A percentile compares a stretch with the other conserved stretches of the same genome.
phyloP scores from a whole-genome alignment of 2,797 vertebrate species.

The Eutrigla gurnardus region DNA sequence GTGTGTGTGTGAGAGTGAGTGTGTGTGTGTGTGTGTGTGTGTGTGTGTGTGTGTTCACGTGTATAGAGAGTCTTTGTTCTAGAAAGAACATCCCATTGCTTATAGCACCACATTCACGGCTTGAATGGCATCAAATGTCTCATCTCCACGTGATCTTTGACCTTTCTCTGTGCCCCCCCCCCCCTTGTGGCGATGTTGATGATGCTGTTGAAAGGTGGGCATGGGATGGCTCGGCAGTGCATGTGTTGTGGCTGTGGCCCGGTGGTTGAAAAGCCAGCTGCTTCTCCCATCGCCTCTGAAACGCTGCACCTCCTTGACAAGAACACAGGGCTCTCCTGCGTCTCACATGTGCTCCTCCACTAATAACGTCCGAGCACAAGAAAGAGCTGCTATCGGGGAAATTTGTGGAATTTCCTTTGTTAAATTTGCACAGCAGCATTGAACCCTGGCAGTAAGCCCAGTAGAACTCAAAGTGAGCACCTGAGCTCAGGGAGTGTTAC shows the following conservation, averaged over 20 bases:
- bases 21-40: slow-evolving; percentile 13
- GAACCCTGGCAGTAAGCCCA: slow-evolving; percentile 7
- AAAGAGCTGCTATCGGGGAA: neutral
- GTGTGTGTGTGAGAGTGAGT: slow-evolving; percentile 26
- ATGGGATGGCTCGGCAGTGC: slow-evolving; percentile 83
- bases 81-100: slow-evolving; percentile 69
- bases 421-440: neutral
- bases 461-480: slow-evolving; percentile 8
- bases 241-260: slow-evolving; percentile 80
- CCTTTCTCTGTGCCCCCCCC: neutral
- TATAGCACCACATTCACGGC: slow-evolving; percentile 50
- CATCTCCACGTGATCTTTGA: slow-evolving; percentile 34
- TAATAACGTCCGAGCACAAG: neutral
- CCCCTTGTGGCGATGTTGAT: slow-evolving; percentile 41
- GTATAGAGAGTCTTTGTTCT: slow-evolving; percentile 46
- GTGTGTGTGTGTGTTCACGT: neutral
- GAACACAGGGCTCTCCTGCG: slow-evolving; percentile 32
- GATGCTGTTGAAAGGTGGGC: slow-evolving; percentile 57
- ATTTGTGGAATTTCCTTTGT: neutral
- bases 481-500: slow-evolving; percentile 7
- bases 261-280: slow-evolving; percentile 79
- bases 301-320: slow-evolving; percentile 65
- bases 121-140: slow-evolving; percentile 58
- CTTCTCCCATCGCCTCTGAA: slow-evolving; percentile 78
- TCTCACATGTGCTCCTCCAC: slow-evolving; percentile 11